These are phyloP conservation scores for Aphaenogaster floridana DNA, from an alignment of 1,140 invertebrate species.

Conservation along the genomic window DNA sequence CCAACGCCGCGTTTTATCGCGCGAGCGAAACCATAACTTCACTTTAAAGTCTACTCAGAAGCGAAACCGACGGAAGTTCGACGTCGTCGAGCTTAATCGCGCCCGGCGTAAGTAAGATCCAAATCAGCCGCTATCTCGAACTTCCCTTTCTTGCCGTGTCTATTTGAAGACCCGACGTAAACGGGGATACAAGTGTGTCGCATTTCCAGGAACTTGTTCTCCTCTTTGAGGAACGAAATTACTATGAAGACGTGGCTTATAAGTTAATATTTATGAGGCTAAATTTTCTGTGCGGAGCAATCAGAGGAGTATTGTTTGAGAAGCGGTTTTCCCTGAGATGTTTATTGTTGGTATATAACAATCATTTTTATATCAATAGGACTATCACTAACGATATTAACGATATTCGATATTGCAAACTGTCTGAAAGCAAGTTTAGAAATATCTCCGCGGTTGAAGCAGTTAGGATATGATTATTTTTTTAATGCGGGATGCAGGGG, in stretches of 20 bases:
- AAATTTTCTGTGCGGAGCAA: not conserved
- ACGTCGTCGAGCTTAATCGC: constrained; percentile 1
- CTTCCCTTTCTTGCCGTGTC: constrained; percentile 7
- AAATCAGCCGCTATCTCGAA: constrained; percentile 28
- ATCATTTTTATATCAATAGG: not conserved
- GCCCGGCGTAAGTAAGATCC: not conserved
- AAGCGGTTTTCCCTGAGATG: not conserved
- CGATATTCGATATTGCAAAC: not conserved
- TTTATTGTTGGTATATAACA: not conserved
- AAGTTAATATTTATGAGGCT: not conserved
- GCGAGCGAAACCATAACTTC: not conserved
- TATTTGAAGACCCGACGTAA: constrained; percentile 15
- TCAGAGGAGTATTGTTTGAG: not conserved
- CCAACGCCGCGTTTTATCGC: constrained; percentile 12
- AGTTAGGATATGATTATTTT: too few species aligned
- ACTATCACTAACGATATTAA: not conserved
- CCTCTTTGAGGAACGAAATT: not conserved
- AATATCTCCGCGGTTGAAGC: not conserved
- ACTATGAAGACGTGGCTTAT: not conserved
- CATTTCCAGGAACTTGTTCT: constrained; percentile 9
- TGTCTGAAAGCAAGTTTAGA: not conserved
- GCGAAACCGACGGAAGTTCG: constrained; percentile 30
- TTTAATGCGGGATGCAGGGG: too few species aligned
- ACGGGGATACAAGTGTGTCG: not conserved
- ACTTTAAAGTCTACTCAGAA: constrained; percentile 17